Evolutionary conservation across 2,888 invertebrate species (phyloP), one percentile per base, ranked within the genome.

Genomic region (Drosophila neotestacea): DNA sequence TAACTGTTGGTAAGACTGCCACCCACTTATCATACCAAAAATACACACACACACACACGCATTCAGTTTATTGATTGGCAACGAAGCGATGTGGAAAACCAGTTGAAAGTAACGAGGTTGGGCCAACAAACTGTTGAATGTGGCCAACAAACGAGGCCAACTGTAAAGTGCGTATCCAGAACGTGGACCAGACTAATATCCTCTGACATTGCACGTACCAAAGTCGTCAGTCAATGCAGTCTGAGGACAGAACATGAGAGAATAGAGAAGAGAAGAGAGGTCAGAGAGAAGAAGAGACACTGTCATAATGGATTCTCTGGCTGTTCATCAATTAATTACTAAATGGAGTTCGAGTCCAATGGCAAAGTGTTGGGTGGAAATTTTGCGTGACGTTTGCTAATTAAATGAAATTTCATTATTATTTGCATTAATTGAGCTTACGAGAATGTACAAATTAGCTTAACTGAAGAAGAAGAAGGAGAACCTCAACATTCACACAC

Each of bases 401-500:
- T 84, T 84, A 75, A 88, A 88, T 84, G 75, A 88, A 86, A 84
- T 75, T 84, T 58, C 75, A 86, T 88, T 86, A 74, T 68, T 69
- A 74, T 68, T 69, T 82, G 80, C 86, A 85, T 83, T 74, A 65
- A 79, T 77, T 79, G 80, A 69, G 61, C 69, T 61, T 60, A 55
- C 46, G 42, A 68, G 48, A 47, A 58, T 51, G 61, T 50, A 48
- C 32, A 77, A 73, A 62, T 73, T 52, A 54, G 22, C 50, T 51
- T 47, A 51, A 34, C 47, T 13, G 22, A 32, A 36, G 16, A 13
- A 22, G 22, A 2, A 22, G 22, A 22, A 22, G 22, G 22, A 22
- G 22, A 22, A 10, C 51, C 44, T 6, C 46, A 27, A 9, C 30
- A 42, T 48, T 9, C 47, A 34, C 39, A 3, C 22, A 3, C 22